Base-by-base conservation (phyloP, 2,797 vertebrate species). In the Anguilla obscura region DNA sequence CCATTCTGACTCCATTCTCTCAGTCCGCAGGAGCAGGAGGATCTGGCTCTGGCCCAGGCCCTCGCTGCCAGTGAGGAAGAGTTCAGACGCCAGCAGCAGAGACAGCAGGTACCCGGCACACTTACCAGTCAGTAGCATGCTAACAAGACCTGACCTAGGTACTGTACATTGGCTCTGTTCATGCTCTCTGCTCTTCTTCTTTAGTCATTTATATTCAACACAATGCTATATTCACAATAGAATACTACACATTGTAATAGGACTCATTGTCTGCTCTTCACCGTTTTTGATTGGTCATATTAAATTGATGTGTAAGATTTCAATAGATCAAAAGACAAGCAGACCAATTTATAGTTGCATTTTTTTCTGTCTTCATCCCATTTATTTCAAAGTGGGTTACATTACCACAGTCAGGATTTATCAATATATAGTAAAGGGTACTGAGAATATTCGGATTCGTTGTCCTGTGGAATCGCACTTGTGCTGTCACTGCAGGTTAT, bases 11-110 rank as follows among this genome's bases (percentile, higher is more conserved):
- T n/a, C 18, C 60, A 92, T 79, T 87, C n/a, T 80, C 30, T 93
- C 92, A 97, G 96, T 86, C 95, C 95, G 91, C 96, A 97, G 94
- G 96, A 97, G 94, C 96, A 96, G 95, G 96, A 97, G 90, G 96
- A 97, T 93, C 94, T 96, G 93, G 96, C 96, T 90, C 91, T 97
- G 24, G 96, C 96, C 92, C 96, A 96, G 94, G 96, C 96, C 89
- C 95, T 97, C 0, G 96, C 96, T 92, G 96, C 96, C 89, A 97
- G 96, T 48, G 96, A 97, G 90, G 96, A 96, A 93, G 96, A 97
- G 83, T 96, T 91, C 92, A 90, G 93, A 85, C 95, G 94, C 40
- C 96, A 97, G 91, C 96, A 96, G 93, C 96, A 95, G 94, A 96
- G 95, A 95, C 96, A 95, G 94, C 96, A 96, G 96, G 96, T 97